Conservation (phyloP, 1,140 invertebrate species). For the Solenopsis fugax region DNA sequence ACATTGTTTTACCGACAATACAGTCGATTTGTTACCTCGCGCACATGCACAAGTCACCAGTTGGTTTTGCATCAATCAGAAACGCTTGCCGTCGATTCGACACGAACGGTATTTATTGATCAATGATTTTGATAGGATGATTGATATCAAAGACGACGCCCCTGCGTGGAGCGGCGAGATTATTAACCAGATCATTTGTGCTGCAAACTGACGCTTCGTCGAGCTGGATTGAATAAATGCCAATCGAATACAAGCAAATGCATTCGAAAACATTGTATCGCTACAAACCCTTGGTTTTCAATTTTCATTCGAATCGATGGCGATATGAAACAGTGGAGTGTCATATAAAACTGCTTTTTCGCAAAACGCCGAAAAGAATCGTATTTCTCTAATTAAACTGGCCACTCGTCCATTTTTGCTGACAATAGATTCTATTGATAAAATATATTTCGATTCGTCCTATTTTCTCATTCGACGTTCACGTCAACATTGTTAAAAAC, state of each 20-base stretch:
- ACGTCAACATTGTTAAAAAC: background rate
- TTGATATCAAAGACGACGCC: slow-evolving; percentile 36
- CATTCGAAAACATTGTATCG: slow-evolving; percentile 15
- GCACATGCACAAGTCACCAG: slow-evolving; percentile 1
- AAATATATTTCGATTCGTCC: background rate
- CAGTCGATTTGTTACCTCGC: slow-evolving; percentile 45
- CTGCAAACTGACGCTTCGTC: slow-evolving; percentile 38
- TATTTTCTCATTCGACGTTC: background rate
- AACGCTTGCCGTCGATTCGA: slow-evolving; percentile 12
- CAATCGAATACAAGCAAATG: slow-evolving; percentile 29
- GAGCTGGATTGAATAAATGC: slow-evolving; percentile 54
- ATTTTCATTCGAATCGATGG: slow-evolving; percentile 16
- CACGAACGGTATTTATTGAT: slow-evolving; percentile 38
- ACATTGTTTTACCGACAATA: slow-evolving; percentile 51
- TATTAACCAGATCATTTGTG: slow-evolving; percentile 52
- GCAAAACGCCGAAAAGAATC: slow-evolving; percentile 29
- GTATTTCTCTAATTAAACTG: slow-evolving; percentile 50
- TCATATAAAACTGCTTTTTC: slow-evolving; percentile 46
- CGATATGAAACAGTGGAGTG: slow-evolving; percentile 17
- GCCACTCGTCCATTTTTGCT: background rate
- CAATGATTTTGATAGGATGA: slow-evolving; percentile 44
- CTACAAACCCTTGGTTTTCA: slow-evolving; percentile 40
- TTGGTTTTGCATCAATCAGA: slow-evolving; percentile 45
- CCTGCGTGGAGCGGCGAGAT: background rate
- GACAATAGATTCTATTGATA: slow-evolving; percentile 25